Evolutionary conservation across 2,113 vertebrate species (phyloP).

Genomic region (Miniopterus natalensis): DNA sequence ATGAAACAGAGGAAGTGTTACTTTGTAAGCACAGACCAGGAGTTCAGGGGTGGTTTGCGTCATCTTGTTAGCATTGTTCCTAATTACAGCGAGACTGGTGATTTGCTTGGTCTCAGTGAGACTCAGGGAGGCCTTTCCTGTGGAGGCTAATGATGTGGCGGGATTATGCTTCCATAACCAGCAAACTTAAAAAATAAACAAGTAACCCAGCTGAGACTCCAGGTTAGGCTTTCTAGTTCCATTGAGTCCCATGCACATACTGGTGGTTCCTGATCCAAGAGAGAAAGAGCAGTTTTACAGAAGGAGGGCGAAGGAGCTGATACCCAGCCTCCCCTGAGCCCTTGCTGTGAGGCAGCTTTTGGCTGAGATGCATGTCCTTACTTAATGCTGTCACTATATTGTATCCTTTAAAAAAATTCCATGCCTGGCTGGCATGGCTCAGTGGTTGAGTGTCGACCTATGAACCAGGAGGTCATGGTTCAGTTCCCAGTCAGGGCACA

Average conservation of each 20-base stretch:
- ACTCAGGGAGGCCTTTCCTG: not conserved
- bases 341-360: not conserved
- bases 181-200: not conserved
- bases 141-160: not conserved
- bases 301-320: not conserved
- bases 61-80: not conserved
- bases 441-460: no score
- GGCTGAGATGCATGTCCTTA: not conserved
- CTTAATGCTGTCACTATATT: not conserved
- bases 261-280: not conserved
- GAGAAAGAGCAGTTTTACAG: not conserved
- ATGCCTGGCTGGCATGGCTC: no score
- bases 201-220: not conserved
- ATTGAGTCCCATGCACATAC: not conserved
- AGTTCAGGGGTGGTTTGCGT: not conserved
- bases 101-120: not conserved
- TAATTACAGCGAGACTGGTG: not conserved
- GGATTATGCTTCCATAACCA: not conserved
- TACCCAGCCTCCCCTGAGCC: not conserved
- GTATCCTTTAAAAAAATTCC: not conserved
- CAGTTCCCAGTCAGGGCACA: no score
- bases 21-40: not conserved
- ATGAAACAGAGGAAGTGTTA: not conserved
- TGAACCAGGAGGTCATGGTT: no score
- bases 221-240: not conserved